Evolutionary conservation across 2,888 invertebrate genomes (phyloP), one percentile per base, ranked within the genome.

Genomic region (Apamea epomidion): DNA sequence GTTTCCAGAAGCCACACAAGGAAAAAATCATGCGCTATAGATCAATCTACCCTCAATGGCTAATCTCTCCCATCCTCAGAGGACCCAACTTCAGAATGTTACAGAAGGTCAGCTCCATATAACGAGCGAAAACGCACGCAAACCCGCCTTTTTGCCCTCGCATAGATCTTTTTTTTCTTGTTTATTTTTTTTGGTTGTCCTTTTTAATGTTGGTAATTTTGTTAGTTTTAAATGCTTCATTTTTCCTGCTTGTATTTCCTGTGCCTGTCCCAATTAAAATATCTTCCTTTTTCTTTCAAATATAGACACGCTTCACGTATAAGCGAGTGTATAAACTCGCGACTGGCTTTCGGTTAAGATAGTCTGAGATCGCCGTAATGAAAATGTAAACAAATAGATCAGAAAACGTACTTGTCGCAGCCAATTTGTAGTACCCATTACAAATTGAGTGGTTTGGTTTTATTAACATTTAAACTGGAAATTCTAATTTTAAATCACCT

Each of bases 41-140:
- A 87, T 86, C 77, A 87, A 84, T 87, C 74, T 81, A 32, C 51
- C 45, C 42, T 73, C 77, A 84, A 70, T 86, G 10, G 72, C 77
- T 84, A 76, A 86, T 86, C 65, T 78, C 48, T 62, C 42, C 14
- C 32, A 74, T 76, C 70, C 21, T 65, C 4, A 8, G 14, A 48
- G 58, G 62, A 62, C 25, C 64, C 70, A 54, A 25, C 2, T 2
- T 25, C 25, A 54, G 64, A 32, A n/a, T 25, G 48, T 14, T 8
- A 37, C 82, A 80, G 80, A 82, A 75, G 76, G 25, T 21, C 0
- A 7, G 16, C 5, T 42, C 6, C 10, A 21, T 51, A 42, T 18
- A 18, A 18, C 2, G 7, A 71, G 5, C 7, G 21, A 12, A n/a
- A 42, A 81, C 12, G 8, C 7, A 21, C 8, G 18, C 8, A 32